A percentile compares a stretch with the other conserved stretches of the same genome.
Evolutionary conservation across 2,888 invertebrate species (phyloP).

Genomic region (Oxystoma pomonae): DNA sequence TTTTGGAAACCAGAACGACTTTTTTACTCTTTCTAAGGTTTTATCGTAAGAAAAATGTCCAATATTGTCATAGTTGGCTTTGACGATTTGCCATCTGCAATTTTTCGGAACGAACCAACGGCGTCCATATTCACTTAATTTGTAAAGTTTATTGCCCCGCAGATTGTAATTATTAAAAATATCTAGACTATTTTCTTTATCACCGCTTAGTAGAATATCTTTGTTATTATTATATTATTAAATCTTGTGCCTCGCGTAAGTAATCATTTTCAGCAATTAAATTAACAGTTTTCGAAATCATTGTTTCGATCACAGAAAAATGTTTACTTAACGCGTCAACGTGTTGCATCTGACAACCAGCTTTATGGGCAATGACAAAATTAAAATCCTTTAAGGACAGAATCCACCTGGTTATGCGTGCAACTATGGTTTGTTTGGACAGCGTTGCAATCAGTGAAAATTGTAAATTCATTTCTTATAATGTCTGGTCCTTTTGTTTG

Average conservation of each 20-base stretch:
- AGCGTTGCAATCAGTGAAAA: conserved; percentile 22
- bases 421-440: conserved; percentile 23
- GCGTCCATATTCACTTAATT: too few species aligned
- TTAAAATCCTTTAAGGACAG: conserved; percentile 22
- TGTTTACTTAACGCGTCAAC: conserved; percentile 36
- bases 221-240: conserved; percentile 18
- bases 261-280: conserved; percentile 21
- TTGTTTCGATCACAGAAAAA: conserved; percentile 2
- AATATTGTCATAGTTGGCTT: conserved; percentile 27
- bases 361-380: conserved; percentile 19
- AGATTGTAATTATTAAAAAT: conserved; percentile 24
- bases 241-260: conserved; percentile 20
- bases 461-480: conserved; percentile 17
- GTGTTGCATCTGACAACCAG: conserved; percentile 33
- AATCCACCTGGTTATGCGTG: conserved; percentile 22
- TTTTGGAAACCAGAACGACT: conserved; percentile 14
- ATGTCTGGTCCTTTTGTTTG: conserved; percentile 20
- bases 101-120: conserved; percentile 27
- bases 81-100: conserved; percentile 28
- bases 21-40: conserved; percentile 21
- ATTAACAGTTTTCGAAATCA: conserved; percentile 2
- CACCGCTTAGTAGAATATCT: conserved; percentile 18
- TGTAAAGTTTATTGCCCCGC: conserved; percentile 19
- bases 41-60: conserved; percentile 32
- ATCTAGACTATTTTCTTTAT: conserved; percentile 12